These are phyloP conservation scores for Myoxocephalus aenaeus DNA, from an alignment of 2,797 vertebrate genomes.

Conservation along the genomic window DNA sequence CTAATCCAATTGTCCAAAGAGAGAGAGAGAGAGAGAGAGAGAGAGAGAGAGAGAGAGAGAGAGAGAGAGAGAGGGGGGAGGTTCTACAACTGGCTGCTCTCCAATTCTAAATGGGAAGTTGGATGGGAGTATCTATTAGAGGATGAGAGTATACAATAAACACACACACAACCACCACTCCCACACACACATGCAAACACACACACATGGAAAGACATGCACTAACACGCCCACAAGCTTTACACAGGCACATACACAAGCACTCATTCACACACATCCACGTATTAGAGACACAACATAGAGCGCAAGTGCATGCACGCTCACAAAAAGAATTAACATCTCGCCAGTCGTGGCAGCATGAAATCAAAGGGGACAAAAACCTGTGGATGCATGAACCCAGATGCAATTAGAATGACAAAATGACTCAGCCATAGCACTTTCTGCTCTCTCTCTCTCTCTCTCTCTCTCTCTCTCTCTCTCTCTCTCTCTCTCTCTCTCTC, in stretches of 20 bases:
- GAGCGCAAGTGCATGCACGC: slow-evolving; percentile 13
- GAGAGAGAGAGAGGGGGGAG: slow-evolving; percentile 1
- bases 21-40: neutral
- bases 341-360: slow-evolving; percentile 30
- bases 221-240: slow-evolving; percentile 30
- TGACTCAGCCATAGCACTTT: slow-evolving; percentile 51
- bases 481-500: slow-evolving; percentile 22
- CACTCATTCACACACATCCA: slow-evolving; percentile 32
- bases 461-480: slow-evolving; percentile 16
- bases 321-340: slow-evolving; percentile 10
- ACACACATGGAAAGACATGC: slow-evolving; percentile 22
- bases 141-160: slow-evolving; percentile 60
- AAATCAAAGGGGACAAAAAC: slow-evolving; percentile 55
- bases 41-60: slow-evolving; percentile 6
- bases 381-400: slow-evolving; percentile 54
- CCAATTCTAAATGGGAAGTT: slow-evolving; percentile 77
- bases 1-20: slow-evolving; percentile 77
- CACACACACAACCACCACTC: slow-evolving; percentile 24
- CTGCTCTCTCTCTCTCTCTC: slow-evolving; percentile 20
- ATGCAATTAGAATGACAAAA: slow-evolving; percentile 71
- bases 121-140: slow-evolving; percentile 73
- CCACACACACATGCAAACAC: neutral
- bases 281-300: neutral
- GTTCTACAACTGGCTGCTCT: slow-evolving; percentile 69
- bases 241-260: slow-evolving; percentile 35